Evolutionary conservation across 1,140 invertebrate genomes (phyloP).

Genomic region (Rhizoglyphus robini): DNA sequence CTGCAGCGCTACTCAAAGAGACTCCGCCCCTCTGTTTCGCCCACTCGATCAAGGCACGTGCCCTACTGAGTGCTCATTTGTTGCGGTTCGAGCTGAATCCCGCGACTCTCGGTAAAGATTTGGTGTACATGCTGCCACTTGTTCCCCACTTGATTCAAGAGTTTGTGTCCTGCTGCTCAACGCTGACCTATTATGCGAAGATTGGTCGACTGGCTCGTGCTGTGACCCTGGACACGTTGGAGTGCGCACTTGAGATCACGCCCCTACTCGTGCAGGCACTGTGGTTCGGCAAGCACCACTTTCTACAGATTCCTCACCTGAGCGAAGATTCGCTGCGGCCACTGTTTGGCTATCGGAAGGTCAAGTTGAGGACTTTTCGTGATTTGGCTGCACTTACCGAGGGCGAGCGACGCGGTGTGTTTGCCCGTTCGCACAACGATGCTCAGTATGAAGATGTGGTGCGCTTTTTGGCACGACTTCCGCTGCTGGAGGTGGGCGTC

Average conservation of each 20-base stretch:
- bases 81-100: slow-evolving; percentile 64
- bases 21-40: too few relatives aligned
- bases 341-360: slow-evolving; percentile 73
- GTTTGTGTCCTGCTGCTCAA: too few relatives aligned
- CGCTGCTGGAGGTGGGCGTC: slow-evolving; percentile 75
- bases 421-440: slow-evolving; percentile 67
- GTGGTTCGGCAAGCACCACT: slow-evolving; percentile 69
- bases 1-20: slow-evolving; percentile 45
- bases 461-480: slow-evolving; percentile 81
- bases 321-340: slow-evolving; percentile 84
- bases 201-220: too few relatives aligned
- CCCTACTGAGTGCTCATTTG: slow-evolving; percentile 85
- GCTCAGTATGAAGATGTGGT: slow-evolving; percentile 85
- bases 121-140: not conserved
- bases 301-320: slow-evolving; percentile 90
- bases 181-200: too few relatives aligned
- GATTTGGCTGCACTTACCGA: slow-evolving; percentile 77
- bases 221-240: slow-evolving; percentile 88
- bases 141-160: not conserved
- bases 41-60: slow-evolving; percentile 91
- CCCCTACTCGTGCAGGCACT: slow-evolving; percentile 94
- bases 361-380: slow-evolving; percentile 43
- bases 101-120: slow-evolving; percentile 44
- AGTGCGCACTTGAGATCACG: slow-evolving; percentile 90
- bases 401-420: slow-evolving; percentile 66